These are phyloP conservation scores for Jacana jacana DNA, from an alignment of 2,113 vertebrate species.

Conservation along the genomic window DNA sequence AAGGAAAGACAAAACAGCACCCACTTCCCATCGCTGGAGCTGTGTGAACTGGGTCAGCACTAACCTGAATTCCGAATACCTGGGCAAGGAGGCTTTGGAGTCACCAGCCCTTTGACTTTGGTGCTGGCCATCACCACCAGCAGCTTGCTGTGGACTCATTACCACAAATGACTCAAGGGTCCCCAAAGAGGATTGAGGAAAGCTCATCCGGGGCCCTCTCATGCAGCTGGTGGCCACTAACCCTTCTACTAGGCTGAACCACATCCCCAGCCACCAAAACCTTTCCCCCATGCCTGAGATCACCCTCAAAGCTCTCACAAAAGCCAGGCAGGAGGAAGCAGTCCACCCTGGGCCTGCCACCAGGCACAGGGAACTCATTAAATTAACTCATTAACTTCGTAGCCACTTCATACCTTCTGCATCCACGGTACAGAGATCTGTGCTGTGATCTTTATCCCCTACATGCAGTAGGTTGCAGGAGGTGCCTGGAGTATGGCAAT, in stretches of 20 bases:
- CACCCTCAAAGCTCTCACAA: not conserved
- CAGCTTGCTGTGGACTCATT: not conserved
- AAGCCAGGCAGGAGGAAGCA: not conserved
- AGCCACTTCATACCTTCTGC: not conserved
- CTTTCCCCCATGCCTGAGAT: not conserved
- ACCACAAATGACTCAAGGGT: not conserved
- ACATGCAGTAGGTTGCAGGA: not conserved
- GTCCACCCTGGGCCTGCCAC: not conserved
- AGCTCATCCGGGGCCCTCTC: not conserved
- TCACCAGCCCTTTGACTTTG: not conserved
- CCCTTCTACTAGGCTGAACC: not conserved
- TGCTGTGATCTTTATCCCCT: not conserved
- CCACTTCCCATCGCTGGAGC: not conserved
- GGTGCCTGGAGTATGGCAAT: not conserved
- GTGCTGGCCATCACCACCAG: not conserved
- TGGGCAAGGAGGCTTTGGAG: not conserved
- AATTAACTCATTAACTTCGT: too few species aligned
- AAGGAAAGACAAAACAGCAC: not conserved
- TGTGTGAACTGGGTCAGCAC: not conserved
- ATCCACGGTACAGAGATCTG: not conserved
- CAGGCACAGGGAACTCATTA: not conserved
- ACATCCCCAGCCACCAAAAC: not conserved
- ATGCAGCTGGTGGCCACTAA: not conserved
- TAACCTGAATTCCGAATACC: too few species aligned
- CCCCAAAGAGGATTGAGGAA: not conserved